A percentile compares a stretch with the other conserved stretches of the same genome.
These are phyloP conservation scores for Proterorhinus semilunaris DNA, from an alignment of 2,113 vertebrate species.

Conservation along the genomic window DNA sequence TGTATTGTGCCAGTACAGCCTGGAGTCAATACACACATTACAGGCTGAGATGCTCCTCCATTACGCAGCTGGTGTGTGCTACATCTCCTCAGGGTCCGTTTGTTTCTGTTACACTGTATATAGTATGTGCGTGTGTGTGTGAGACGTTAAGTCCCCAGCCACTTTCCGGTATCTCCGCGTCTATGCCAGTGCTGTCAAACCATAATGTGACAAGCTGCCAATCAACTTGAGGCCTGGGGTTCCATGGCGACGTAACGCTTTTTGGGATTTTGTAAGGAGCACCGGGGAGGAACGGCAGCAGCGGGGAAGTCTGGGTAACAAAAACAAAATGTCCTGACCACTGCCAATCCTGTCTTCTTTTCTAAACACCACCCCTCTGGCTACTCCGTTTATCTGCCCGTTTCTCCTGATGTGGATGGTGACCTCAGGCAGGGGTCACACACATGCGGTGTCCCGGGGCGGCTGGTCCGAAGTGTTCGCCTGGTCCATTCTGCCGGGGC, in stretches of 20 bases:
- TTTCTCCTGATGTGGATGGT: constrained; percentile 30
- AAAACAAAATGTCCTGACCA: constrained; percentile 41
- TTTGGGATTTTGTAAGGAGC: constrained; percentile 69
- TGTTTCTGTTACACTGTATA: constrained; percentile 36
- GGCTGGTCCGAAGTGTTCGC: constrained; percentile 39
- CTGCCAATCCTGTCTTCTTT: constrained; percentile 38
- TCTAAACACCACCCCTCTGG: constrained; percentile 30
- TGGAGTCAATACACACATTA: constrained; percentile 13
- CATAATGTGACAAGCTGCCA: constrained; percentile 73
- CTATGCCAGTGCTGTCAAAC: constrained; percentile 58
- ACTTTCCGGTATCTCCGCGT: constrained; percentile 62
- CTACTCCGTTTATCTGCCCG: constrained; percentile 23
- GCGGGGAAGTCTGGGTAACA: constrained; percentile 47
- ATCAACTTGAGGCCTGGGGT: constrained; percentile 65
- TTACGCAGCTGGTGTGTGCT: constrained; percentile 50
- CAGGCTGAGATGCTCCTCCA: constrained; percentile 22
- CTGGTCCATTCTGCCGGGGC: constrained; percentile 38
- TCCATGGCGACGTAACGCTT: constrained; percentile 54
- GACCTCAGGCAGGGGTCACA: constrained; percentile 46
- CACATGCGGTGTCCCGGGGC: constrained; percentile 44
- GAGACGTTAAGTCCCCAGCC: constrained; percentile 53
- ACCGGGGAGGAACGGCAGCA: constrained; percentile 64
- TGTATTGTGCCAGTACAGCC: constrained; percentile 40
- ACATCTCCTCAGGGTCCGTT: constrained; percentile 51
- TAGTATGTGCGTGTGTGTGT: constrained; percentile 4